Evolutionary conservation across 1,140 invertebrate genomes (phyloP), one percentile per base, ranked within the genome.

Genomic region (Platyura marginata): DNA sequence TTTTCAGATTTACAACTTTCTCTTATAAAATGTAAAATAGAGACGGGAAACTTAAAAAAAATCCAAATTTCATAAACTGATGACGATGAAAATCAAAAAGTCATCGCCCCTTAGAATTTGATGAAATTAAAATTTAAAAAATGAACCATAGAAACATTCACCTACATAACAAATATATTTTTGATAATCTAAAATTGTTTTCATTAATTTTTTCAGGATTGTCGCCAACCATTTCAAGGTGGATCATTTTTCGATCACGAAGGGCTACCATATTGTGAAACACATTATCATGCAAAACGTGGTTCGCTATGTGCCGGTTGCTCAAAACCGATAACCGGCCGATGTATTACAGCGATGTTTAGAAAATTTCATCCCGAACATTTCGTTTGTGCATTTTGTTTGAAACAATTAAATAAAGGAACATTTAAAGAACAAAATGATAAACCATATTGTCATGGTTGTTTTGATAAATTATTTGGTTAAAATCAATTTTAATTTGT

Each of bases 271-370:
- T 96, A 95, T 59, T 98, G 94, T 62, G 93, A 98, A 64, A 94
- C 89, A 3, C 94, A 98, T 64, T 98, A 97, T 62, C 93, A 98
- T 62, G 83, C 88, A 44, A 92, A 94, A 61, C 71, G 90, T 21
- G 95, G 94, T 21, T 97, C 93, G 0, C 69, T 98, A 1, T 98
- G 94, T 63, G 90, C 91, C 47, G 90, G 90, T 38, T 98, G 95
- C 59, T 90, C 94, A 57, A 94, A 96, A 57, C 91, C 94, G 11
- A 96, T 97, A 55, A 88, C 86, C 46, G 87, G 94, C 43, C 83
- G 93, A 13, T 98, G 94, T 62, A 95, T 98, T 58, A 98, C 93
- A 2, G 94, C 94, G 42, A 97, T 98, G 93, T 95, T 93, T 63
- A 75, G 87, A 40, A 98, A 98, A 66, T 98, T 95, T 69, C 94